Evolutionary conservation across 2,797 vertebrate genomes (phyloP).

Genomic region (Leontocebus nigricollis): DNA sequence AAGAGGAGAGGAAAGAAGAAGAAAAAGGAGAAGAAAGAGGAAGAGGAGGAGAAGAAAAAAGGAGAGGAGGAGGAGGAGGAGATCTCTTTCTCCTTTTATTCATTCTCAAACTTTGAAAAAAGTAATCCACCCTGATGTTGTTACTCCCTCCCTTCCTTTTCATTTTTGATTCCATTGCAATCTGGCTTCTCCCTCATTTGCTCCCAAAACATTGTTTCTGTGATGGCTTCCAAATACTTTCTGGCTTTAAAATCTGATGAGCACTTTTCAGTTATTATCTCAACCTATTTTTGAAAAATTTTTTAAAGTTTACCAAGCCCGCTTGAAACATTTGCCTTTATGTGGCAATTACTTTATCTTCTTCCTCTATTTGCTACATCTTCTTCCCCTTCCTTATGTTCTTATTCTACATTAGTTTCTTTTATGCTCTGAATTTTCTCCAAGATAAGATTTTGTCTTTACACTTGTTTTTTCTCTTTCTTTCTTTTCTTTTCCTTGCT

Average conservation of each 20-base stretch:
- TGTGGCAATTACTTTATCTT: not conserved
- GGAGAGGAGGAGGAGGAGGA: not conserved
- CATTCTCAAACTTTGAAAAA: not conserved
- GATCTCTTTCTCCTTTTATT: not conserved
- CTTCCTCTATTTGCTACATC: not conserved
- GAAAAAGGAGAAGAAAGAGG: not conserved
- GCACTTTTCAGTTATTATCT: not conserved
- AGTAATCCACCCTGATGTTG: not conserved
- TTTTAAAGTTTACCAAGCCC: not conserved
- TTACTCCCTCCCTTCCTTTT: not conserved
- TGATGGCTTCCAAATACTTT: not conserved
- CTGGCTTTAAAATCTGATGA: not conserved
- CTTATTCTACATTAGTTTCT: not conserved
- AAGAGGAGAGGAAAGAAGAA: rapidly evolving
- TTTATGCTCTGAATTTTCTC: not conserved
- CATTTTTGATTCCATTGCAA: not conserved
- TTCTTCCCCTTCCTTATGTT: not conserved
- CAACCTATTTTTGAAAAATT: not conserved
- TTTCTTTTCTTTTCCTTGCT: too few relatives aligned
- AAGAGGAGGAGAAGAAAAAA: not conserved
- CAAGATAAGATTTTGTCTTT: not conserved
- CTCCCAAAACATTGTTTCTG: not conserved
- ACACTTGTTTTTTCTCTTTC: not conserved
- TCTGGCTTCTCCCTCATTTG: not conserved
- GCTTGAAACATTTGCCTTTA: not conserved